phyloP scores from a whole-genome alignment of 2,888 invertebrate species.

The Oligia latruncula region DNA sequence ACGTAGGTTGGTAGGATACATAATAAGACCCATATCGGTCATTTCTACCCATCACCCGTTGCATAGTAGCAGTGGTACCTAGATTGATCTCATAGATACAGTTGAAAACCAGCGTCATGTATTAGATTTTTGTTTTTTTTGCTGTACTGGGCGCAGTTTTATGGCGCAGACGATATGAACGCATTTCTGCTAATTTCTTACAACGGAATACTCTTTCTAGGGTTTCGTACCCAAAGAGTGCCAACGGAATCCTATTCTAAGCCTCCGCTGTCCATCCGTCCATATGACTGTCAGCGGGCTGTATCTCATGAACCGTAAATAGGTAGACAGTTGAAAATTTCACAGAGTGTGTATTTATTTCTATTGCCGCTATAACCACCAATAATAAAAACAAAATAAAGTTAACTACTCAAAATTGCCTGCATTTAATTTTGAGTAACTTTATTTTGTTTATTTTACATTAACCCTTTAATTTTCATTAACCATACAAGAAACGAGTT shows the following conservation, averaged over 20 bases:
- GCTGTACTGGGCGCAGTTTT: neutral
- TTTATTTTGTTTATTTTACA: no score
- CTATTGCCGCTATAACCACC: neutral
- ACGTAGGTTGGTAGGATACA: neutral
- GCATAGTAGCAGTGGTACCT: neutral
- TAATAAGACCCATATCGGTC: neutral
- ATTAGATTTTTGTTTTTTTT: neutral
- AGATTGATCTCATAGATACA: neutral
- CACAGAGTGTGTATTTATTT: neutral
- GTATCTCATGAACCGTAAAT: neutral
- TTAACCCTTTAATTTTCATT: no score
- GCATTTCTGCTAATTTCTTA: no score
- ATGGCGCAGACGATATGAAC: no score
- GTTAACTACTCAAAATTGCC: no score
- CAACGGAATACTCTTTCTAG: no score
- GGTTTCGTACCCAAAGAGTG: no score
- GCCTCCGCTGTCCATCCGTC: no score
- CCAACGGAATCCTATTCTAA: no score
- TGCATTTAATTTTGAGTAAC: no score
- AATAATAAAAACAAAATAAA: neutral
- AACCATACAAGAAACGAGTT: neutral
- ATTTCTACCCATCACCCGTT: neutral
- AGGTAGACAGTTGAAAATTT: neutral
- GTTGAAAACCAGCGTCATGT: neutral
- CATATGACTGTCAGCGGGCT: no score